phyloP scores from a whole-genome alignment of 2,113 vertebrate genomes.

The Podiceps cristatus region DNA sequence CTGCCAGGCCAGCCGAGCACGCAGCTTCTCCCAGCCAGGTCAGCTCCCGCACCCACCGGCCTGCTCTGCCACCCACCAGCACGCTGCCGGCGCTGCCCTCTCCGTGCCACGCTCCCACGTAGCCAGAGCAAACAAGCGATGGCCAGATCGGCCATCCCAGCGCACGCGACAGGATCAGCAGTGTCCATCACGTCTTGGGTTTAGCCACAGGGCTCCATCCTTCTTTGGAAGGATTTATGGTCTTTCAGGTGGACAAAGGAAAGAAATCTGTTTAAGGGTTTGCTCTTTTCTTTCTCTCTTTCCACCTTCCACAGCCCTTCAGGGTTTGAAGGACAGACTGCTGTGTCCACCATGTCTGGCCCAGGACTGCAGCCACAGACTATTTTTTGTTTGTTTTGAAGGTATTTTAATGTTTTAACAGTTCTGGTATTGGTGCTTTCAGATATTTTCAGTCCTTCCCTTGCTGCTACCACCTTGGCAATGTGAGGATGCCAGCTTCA shows the following conservation, averaged over 20 bases:
- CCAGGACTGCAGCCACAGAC: rapidly evolving
- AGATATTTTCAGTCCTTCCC: not conserved
- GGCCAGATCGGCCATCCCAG: rapidly evolving
- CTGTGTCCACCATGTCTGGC: not conserved
- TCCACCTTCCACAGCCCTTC: not conserved
- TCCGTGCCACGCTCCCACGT: rapidly evolving
- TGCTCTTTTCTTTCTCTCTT: not conserved
- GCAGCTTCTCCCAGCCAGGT: not conserved
- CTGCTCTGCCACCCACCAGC: not conserved
- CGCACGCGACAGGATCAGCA: rapidly evolving
- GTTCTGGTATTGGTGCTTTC: not conserved
- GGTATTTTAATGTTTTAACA: not conserved
- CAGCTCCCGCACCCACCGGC: not conserved
- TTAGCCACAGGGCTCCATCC: rapidly evolving
- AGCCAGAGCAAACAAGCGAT: rapidly evolving
- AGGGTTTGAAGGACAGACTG: not conserved
- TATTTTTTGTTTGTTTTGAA: not conserved
- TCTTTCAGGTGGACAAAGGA: not conserved
- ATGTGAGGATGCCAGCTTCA: not conserved
- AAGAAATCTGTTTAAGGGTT: not conserved
- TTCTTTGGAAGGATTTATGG: not conserved
- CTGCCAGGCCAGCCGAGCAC: not conserved
- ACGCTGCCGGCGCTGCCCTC: rapidly evolving
- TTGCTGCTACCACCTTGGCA: not conserved
- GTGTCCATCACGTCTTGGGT: not conserved